Conservation (phyloP, 1,140 invertebrate species). For the Drosophila nigrodunni region DNA sequence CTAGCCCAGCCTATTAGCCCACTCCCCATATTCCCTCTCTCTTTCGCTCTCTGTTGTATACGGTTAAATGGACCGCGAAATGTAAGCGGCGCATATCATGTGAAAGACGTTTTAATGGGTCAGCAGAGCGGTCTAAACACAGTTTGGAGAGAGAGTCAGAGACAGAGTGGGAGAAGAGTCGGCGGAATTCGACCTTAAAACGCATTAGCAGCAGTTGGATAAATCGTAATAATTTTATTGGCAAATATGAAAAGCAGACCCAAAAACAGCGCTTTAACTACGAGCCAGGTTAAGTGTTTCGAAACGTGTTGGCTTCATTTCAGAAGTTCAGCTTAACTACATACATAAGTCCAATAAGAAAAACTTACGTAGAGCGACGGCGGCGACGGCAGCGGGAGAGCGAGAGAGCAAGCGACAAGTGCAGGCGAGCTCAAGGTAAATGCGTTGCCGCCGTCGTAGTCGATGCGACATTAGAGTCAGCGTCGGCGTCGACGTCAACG, state of each 20-base stretch:
- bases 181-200: conserved; percentile 69
- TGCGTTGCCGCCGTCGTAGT: conserved; percentile 23
- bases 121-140: conserved; percentile 39
- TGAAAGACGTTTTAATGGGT: conserved; percentile 72
- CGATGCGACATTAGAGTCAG: not conserved
- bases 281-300: conserved; percentile 56
- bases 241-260: conserved; percentile 70
- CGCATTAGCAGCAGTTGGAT: conserved; percentile 73
- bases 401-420: conserved; percentile 58
- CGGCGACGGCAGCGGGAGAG: not conserved
- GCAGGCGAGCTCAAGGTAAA: conserved; percentile 76
- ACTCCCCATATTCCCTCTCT: not conserved
- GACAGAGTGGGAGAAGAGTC: conserved; percentile 1
- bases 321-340: conserved; percentile 53
- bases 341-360: conserved; percentile 44
- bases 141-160: not conserved
- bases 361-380: conserved; percentile 12
- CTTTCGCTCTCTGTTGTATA: conserved; percentile 24
- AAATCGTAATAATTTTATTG: conserved; percentile 80
- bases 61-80: conserved; percentile 75
- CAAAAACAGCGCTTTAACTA: conserved; percentile 31
- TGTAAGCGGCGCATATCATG: conserved; percentile 64
- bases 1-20: not conserved
- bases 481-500: conserved; percentile 36
- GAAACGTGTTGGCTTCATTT: conserved; percentile 75